Evolutionary conservation across 2,113 vertebrate genomes (phyloP).

Genomic region (Hippocampus abdominalis): DNA sequence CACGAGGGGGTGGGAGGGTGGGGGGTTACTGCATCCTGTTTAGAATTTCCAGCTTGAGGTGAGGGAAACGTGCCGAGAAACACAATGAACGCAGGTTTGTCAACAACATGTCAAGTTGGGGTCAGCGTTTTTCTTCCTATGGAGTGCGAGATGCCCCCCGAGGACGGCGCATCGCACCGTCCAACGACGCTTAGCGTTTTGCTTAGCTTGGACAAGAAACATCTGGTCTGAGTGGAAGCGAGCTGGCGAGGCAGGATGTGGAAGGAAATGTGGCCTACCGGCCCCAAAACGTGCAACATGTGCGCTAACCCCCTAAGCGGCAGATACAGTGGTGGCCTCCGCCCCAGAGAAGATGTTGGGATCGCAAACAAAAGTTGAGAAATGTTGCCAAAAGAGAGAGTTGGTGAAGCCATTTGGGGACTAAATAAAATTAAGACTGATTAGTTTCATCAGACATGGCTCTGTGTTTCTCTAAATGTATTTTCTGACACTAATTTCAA

Average conservation of each 20-base stretch:
- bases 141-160: neutral
- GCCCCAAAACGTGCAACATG: slow-evolving; percentile 37
- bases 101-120: slow-evolving; percentile 1
- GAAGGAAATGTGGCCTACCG: slow-evolving; percentile 45
- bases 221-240: slow-evolving; percentile 50
- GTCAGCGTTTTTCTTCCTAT: slow-evolving; percentile 16
- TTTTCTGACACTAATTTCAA: too few species aligned
- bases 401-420: too few species aligned
- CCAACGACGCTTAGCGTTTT: slow-evolving; percentile 1
- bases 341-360: slow-evolving; percentile 5
- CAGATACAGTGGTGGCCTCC: slow-evolving; percentile 32
- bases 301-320: slow-evolving; percentile 33
- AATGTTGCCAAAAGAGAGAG: slow-evolving; percentile 1
- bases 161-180: slow-evolving; percentile 29
- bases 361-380: neutral
- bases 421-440: too few species aligned
- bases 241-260: slow-evolving; percentile 50
- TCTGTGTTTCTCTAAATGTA: too few species aligned
- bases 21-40: slow-evolving; percentile 73
- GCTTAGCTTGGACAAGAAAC: slow-evolving; percentile 44
- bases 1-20: slow-evolving; percentile 2
- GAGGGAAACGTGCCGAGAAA: slow-evolving; percentile 22
- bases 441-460: too few species aligned
- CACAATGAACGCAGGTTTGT: slow-evolving; percentile 34
- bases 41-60: slow-evolving; percentile 64